Base-by-base conservation (phyloP, 2,113 vertebrate species). In the Pterocles burchelli region DNA sequence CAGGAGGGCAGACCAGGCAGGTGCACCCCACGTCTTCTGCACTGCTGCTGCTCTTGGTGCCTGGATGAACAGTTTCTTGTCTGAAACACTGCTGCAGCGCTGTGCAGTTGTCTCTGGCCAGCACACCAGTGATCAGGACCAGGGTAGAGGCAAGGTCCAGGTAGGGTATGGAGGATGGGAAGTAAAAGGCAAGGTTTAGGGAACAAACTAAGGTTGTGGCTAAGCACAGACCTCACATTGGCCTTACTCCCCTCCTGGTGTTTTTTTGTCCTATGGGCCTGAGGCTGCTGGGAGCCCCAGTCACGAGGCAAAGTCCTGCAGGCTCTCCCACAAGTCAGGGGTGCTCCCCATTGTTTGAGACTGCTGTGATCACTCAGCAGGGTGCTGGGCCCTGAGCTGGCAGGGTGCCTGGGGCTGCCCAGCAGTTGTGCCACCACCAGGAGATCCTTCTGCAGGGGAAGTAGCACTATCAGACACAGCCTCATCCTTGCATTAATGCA, bases 11-110 rank as follows among this genome's bases (percentile, higher is more conserved):
- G 28, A 38, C 26, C 33, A 28, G 0, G 8, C 26, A 15, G 7
- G 11, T 36, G 25, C 13, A 58, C 20, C 41, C 54, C 28, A 48
- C 0, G 3, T 17, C 25, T 70, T 48, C 38, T 54, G 45, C 26
- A 26, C 20, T 45, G 51, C 57, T 0, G 1, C 29, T 36, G 43
- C 26, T 70, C 45, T 65, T 1, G 0, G 20, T 19, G 70, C 58
- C 70, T 75, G 46, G 31, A 24, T 36, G 18, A 65, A 33, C 0
- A 1, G 22, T 21, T 80, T 36, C n/a, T 66, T 8, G 2, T 33
- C 67, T 54, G 22, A 26, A 88, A 74, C 1, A 2, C 61, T 25
- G 25, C 66, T 34, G 43, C 45, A 58, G 48, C 80, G 38, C 41
- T 41, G 41, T 65, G 81, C 13, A 16, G 4, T 36, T 84, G 29